Conservation (phyloP, 1,140 invertebrate species). For the Rhopalosiphum maidis region DNA sequence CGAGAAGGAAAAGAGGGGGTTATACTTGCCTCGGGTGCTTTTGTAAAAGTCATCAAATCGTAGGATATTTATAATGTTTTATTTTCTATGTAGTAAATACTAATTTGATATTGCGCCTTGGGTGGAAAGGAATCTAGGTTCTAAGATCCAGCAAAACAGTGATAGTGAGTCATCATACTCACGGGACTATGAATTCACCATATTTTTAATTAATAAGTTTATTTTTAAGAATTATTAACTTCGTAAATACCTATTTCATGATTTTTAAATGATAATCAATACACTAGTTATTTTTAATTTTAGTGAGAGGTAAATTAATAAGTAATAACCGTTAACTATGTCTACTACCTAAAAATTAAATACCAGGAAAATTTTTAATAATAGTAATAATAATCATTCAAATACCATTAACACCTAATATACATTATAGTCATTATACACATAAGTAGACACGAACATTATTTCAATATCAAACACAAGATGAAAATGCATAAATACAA, state of each 20-base stretch:
- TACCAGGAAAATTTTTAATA: too few relatives aligned
- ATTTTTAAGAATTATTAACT: background rate
- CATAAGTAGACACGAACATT: too few relatives aligned
- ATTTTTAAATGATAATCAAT: background rate
- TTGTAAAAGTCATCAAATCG: background rate
- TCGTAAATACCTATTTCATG: background rate
- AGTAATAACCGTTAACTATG: too few relatives aligned
- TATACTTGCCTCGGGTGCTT: background rate
- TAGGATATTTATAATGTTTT: background rate
- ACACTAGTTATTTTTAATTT: too few relatives aligned
- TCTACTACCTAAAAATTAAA: too few relatives aligned
- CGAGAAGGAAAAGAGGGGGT: background rate
- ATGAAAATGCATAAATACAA: too few relatives aligned
- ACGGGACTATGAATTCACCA: too few relatives aligned
- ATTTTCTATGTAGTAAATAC: background rate
- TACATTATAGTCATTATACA: too few relatives aligned
- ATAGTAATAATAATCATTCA: too few relatives aligned
- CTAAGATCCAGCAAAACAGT: background rate
- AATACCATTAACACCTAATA: too few relatives aligned
- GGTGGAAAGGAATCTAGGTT: background rate
- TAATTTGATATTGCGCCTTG: background rate
- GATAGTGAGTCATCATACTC: background rate
- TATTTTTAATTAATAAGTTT: background rate
- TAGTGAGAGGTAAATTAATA: too few relatives aligned
- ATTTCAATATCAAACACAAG: too few relatives aligned